phyloP scores from a whole-genome alignment of 2,113 vertebrate genomes.

The Haplochromis burtoni region DNA sequence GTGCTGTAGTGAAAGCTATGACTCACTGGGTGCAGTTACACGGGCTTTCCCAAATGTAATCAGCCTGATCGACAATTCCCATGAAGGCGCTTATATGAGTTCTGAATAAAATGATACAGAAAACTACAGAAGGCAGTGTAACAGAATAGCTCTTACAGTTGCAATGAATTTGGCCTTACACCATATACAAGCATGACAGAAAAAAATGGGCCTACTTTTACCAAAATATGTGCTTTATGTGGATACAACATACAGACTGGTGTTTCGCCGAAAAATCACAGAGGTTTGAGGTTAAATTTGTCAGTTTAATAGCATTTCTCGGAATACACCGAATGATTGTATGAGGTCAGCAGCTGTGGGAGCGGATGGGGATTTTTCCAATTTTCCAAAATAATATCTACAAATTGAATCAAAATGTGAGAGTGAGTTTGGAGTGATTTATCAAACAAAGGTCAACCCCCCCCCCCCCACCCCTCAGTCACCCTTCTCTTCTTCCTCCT shows the following conservation, averaged over 20 bases:
- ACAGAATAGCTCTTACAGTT: neutral
- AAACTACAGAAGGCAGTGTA: neutral
- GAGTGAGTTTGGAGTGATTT: neutral
- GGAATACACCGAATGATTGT: neutral
- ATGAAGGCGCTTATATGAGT: neutral
- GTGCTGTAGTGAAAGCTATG: neutral
- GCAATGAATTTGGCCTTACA: neutral
- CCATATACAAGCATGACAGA: neutral
- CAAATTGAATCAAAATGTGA: neutral
- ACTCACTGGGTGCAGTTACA: neutral
- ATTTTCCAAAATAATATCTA: neutral
- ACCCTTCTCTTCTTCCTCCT: neutral
- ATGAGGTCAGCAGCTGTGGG: neutral
- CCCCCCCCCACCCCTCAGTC: no score
- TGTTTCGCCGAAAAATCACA: neutral
- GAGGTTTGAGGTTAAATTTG: neutral
- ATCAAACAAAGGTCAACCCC: constrained; percentile 5
- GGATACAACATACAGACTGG: neutral
- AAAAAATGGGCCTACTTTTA: neutral
- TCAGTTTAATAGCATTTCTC: neutral
- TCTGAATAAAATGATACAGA: neutral
- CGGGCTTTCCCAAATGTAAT: neutral
- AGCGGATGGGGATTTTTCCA: neutral
- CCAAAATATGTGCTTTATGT: neutral
- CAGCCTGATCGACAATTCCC: constrained; percentile 7